These are phyloP conservation scores for Merluccius polli DNA, from an alignment of 2,797 vertebrate species.

Conservation along the genomic window DNA sequence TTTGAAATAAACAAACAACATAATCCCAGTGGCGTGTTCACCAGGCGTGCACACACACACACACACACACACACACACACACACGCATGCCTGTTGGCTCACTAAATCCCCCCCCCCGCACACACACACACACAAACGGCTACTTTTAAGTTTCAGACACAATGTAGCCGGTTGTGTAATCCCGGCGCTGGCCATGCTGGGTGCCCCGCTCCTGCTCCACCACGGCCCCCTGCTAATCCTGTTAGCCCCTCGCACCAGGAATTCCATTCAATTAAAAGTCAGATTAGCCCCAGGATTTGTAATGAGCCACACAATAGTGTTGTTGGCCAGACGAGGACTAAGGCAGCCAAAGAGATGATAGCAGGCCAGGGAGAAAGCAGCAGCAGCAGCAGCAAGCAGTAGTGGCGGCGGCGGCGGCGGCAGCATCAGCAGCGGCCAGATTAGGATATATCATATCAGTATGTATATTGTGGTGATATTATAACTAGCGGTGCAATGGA, in stretches of 20 bases:
- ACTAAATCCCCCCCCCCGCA: not conserved
- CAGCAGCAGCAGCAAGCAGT: not conserved
- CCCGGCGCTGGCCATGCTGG: constrained; percentile 17
- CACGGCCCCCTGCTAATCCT: constrained; percentile 41
- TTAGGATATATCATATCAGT: not conserved
- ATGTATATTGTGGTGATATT: not conserved
- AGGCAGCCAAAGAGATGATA: not conserved
- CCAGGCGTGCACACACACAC: not conserved
- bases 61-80: not conserved
- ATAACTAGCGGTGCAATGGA: not conserved
- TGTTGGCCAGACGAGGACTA: constrained; percentile 15
- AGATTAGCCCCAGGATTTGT: constrained; percentile 29
- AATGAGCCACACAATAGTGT: constrained; percentile 21
- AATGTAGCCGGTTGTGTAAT: constrained; percentile 29
- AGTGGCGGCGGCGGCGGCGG: too few species aligned
- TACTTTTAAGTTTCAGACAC: constrained; percentile 17
- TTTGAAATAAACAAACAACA: not conserved
- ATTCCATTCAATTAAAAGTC: constrained; percentile 48
- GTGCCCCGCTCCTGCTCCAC: constrained; percentile 29
- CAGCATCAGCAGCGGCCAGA: not conserved
- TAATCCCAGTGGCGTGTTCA: not conserved
- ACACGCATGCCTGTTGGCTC: not conserved
- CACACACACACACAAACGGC: not conserved
- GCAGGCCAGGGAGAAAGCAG: not conserved
- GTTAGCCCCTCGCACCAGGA: constrained; percentile 48